These are phyloP conservation scores for Phyto melanocephala DNA, from an alignment of 2,888 invertebrate genomes.

Conservation along the genomic window DNA sequence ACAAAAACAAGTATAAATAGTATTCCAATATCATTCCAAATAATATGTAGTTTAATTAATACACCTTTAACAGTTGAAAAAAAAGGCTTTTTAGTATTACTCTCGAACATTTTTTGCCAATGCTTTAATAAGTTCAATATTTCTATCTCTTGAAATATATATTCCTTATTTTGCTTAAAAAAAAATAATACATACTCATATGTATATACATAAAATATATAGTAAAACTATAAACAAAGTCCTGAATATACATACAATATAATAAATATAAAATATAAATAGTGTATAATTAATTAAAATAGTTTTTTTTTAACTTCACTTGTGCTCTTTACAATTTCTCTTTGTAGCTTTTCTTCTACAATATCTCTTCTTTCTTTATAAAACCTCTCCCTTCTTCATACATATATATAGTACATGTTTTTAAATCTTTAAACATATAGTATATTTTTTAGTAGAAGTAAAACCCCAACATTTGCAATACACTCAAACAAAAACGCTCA, in stretches of 20 bases:
- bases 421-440: no score
- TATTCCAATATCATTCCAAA: background rate
- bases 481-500: slow-evolving; percentile 5
- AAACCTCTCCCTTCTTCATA: background rate
- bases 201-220: slow-evolving; percentile 5
- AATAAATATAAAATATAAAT: slow-evolving; percentile 19
- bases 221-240: no score
- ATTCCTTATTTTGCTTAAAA: no score
- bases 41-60: background rate
- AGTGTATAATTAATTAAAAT: background rate
- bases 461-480: slow-evolving; percentile 26
- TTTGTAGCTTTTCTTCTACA: background rate
- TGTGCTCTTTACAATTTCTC: slow-evolving; percentile 31
- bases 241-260: background rate
- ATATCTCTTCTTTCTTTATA: no score
- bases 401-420: slow-evolving; percentile 2
- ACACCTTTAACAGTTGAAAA: background rate
- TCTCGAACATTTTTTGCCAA: slow-evolving; percentile 6
- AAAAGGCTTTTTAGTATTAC: background rate
- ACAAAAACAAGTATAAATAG: slow-evolving; percentile 9
- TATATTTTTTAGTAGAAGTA: slow-evolving; percentile 64
- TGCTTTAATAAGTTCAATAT: background rate
- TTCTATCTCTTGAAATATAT: background rate
- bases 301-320: slow-evolving; percentile 28
- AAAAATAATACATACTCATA: slow-evolving; percentile 1